phyloP scores from a whole-genome alignment of 2,113 vertebrate genomes.

The Heterochromis multidens region DNA sequence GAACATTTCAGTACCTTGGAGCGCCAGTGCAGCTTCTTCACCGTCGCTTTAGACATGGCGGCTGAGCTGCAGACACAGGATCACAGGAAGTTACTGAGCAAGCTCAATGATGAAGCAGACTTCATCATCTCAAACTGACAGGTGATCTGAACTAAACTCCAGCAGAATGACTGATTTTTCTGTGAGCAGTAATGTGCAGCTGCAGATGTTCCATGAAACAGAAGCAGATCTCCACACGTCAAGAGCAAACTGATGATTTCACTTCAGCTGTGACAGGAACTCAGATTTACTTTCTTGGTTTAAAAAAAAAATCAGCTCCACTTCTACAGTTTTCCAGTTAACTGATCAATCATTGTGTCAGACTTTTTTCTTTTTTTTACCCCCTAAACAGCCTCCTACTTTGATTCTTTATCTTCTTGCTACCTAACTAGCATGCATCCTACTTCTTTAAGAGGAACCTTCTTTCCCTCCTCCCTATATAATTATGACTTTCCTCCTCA shows the following conservation, averaged over 20 bases:
- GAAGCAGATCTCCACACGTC: background rate
- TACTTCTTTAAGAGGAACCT: background rate
- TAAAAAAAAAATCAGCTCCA: background rate
- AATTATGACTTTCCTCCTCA: background rate
- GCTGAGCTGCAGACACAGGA: conserved; percentile 54
- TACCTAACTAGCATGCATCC: background rate
- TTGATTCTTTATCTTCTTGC: background rate
- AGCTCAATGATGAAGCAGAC: background rate
- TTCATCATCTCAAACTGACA: background rate
- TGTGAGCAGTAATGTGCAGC: background rate
- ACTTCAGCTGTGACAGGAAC: background rate
- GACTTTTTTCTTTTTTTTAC: background rate
- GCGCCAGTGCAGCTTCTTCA: conserved; percentile 80
- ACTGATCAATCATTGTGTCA: background rate
- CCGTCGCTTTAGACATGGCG: conserved; percentile 79
- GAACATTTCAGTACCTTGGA: conserved; percentile 58
- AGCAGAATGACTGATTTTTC: background rate
- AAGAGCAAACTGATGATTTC: background rate
- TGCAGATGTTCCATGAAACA: background rate
- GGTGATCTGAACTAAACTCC: background rate
- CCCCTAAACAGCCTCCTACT: background rate
- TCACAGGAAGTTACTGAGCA: background rate
- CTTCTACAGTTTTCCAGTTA: background rate
- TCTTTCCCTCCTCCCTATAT: background rate
- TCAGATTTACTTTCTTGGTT: background rate